Evolutionary conservation across 2,888 invertebrate genomes (phyloP).

Genomic region (Drosophila mercatorum): DNA sequence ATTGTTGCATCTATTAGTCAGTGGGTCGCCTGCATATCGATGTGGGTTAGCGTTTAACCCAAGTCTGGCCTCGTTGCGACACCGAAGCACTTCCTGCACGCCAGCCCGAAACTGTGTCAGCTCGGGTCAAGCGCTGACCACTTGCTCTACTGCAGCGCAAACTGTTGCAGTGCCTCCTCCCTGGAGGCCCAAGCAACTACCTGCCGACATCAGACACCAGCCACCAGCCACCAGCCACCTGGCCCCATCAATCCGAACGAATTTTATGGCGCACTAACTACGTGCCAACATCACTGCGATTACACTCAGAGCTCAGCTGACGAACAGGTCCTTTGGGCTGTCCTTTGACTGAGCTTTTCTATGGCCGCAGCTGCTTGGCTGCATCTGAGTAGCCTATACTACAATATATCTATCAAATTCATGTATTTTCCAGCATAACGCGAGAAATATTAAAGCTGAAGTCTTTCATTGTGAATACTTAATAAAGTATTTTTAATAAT

Average conservation of each 20-base stretch:
- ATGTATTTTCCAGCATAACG: no score
- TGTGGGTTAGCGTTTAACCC: conserved; percentile 8
- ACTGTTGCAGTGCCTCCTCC: conserved; percentile 34
- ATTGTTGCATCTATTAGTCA: conserved; percentile 43
- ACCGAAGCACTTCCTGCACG: conserved; percentile 28
- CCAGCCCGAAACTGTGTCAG: conserved; percentile 39
- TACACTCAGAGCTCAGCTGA: not conserved
- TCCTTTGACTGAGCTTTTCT: not conserved
- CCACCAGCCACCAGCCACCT: not conserved
- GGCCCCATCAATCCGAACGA: conserved; percentile 15
- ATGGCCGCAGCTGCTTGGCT: not conserved
- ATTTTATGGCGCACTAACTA: not conserved
- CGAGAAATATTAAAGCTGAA: no score
- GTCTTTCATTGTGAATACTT: no score
- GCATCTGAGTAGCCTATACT: not conserved
- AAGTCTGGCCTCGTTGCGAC: conserved; percentile 21
- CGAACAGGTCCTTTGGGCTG: not conserved
- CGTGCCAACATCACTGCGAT: conserved; percentile 5
- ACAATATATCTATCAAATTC: not conserved
- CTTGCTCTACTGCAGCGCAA: conserved; percentile 21
- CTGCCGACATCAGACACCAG: conserved; percentile 20
- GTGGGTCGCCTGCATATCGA: conserved; percentile 14
- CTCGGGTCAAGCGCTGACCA: conserved; percentile 53
- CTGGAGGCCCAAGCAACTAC: conserved; percentile 28
- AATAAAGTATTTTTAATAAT: no score